Evolutionary conservation across 2,888 invertebrate species (phyloP).

Genomic region (Ectemnius cavifrons): DNA sequence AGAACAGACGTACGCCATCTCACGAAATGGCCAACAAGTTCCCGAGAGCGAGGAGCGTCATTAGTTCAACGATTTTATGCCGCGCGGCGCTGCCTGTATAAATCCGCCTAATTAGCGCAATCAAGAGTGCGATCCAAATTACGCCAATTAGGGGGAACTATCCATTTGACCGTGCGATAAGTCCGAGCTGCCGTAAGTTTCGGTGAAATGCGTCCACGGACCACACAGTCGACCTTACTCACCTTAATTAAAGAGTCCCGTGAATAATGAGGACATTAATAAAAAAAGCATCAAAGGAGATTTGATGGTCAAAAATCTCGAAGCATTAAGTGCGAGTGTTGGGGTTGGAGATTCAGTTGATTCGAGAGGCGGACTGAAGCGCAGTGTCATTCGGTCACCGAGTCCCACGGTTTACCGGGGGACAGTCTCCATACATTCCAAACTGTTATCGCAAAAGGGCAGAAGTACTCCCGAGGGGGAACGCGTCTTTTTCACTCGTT

Average conservation of each 20-base stretch:
- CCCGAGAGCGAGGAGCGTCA: conserved; percentile 18
- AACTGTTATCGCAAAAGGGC: conserved; percentile 55
- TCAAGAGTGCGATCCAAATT: conserved; percentile 15
- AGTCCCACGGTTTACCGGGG: conserved; percentile 44
- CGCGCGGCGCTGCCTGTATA: conserved; percentile 55
- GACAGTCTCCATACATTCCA: conserved; percentile 43
- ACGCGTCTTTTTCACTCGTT: conserved; percentile 52
- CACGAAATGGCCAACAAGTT: conserved; percentile 46
- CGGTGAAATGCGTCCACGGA: background rate
- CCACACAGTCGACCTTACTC: background rate
- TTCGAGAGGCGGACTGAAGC: background rate
- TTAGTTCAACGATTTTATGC: conserved; percentile 52
- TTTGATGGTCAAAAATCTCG: background rate
- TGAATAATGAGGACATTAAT: no score
- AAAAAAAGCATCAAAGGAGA: no score
- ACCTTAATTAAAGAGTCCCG: no score
- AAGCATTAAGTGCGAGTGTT: background rate
- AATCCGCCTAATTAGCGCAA: conserved; percentile 32
- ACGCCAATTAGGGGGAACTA: conserved; percentile 20
- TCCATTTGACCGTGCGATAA: conserved; percentile 22
- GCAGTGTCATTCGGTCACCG: conserved; percentile 31
- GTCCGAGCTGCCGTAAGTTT: background rate
- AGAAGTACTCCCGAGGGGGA: conserved; percentile 41
- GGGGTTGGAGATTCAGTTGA: background rate
- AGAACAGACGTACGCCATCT: conserved; percentile 55